Evolutionary conservation across 2,888 invertebrate species (phyloP), one percentile per base, ranked within the genome.

Genomic region (Physocephala rufipes): DNA sequence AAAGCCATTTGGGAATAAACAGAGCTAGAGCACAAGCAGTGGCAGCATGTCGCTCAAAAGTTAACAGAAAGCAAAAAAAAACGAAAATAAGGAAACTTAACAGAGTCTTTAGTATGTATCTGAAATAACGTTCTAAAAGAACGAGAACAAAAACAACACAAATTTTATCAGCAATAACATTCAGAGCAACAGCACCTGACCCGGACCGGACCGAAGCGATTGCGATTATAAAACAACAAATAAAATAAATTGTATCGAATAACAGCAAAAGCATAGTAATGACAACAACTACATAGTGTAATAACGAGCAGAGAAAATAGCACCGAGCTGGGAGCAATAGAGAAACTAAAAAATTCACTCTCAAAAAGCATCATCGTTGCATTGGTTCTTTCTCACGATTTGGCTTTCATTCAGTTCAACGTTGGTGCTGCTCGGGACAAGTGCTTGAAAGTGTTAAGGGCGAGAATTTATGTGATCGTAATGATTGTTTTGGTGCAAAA

Each of bases 351-450:
- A n/a, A n/a, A n/a, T n/a, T n/a, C n/a, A 30, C 24, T 30, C 9
- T 15, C 36, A 43, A 21, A 49, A 70, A 64, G 70, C 64, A 51
- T 63, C 65, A 26, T 58, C 15, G 45, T 45, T 45, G 70, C 24
- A 55, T 53, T n/a, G 3, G 1, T n/a, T 30, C 70, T 21, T 9
- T 47, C 26, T 7, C 53, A 58, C 49, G 28, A n/a, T n/a, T n/a
- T n/a, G n/a, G n/a, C n/a, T n/a, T n/a, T n/a, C 36, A 67, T 49
- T 73, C 69, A 74, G 74, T 74, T 65, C 62, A 68, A 67, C 45
- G 47, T 64, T 73, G 74, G 74, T 74, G 74, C 74, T 74, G 73
- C 70, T 70, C 71, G 64, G 43, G 67, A 65, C 28, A 43, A 43
- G 66, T 68, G 53, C 21, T 65, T 26, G 51, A 64, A 45, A 21